Evolutionary conservation across 2,797 vertebrate genomes (phyloP), one percentile per base, ranked within the genome.

Genomic region (Semaprochilodus insignis): DNA sequence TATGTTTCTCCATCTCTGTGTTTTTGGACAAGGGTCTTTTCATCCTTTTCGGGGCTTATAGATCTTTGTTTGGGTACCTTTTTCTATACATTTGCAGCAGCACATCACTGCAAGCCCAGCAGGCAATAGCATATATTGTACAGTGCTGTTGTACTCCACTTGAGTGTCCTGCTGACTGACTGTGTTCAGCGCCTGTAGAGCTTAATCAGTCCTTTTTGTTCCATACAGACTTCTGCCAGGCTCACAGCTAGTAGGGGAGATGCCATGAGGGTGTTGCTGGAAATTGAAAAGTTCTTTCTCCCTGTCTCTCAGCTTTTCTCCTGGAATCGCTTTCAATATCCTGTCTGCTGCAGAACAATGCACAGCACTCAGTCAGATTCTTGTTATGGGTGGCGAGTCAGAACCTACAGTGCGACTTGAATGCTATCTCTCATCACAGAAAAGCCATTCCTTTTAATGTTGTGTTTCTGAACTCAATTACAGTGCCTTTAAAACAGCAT

Each of bases 281-380:
- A 77, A 85, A 85, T 81, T 85, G 78, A 76, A 81, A 74, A 77
- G 79, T 69, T 74, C 52, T 27, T 78, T 73, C 74, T 77, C 48
- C 16, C 34, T 17, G 25, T 27, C 13, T 17, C n/a, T 59, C 55
- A 74, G 57, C 78, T 67, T 77, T 74, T 40, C 19, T 77, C 74
- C n/a, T 77, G 59, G 76, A 73, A 77, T 77, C 31, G 17, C 72
- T 73, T 67, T 66, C 51, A 72, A 77, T 65, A 80, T 77, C 78
- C 78, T 75, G 65, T 70, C 51, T 67, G 16, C 27, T 65, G 51
- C 67, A 19, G 44, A 72, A 66, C 57, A 65, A 54, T 69, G 17
- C 16, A 0, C 65, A 51, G 19, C 44, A 57, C 63, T 51, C 66
- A 54, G 69, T 73, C 34, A 11, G 74, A 77, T 27, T 23, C 23